Evolutionary conservation across 2,113 vertebrate species (phyloP).

Genomic region (Oryzias melastigma): DNA sequence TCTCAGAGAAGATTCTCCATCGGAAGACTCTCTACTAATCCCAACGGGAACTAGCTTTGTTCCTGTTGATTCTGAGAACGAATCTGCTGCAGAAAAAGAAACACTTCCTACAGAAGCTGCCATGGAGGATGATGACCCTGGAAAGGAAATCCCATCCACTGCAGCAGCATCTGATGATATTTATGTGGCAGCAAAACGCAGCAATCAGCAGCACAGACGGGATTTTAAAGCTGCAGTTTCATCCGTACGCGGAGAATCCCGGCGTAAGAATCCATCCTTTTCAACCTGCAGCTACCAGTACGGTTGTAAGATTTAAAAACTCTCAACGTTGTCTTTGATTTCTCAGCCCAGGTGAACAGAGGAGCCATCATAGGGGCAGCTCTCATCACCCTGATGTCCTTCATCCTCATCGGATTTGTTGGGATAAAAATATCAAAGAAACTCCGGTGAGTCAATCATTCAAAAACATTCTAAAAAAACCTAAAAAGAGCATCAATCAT

Average conservation of each 20-base stretch:
- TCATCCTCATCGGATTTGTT: conserved; percentile 42
- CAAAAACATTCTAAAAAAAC: too few species aligned
- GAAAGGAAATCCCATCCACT: background rate
- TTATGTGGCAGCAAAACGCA: too few species aligned
- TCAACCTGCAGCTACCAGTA: too few species aligned
- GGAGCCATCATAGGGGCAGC: conserved; percentile 40
- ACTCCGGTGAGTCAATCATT: conserved; percentile 24
- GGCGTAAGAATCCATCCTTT: conserved; percentile 28
- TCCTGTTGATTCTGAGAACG: too few species aligned
- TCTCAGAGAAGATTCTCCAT: conserved; percentile 1
- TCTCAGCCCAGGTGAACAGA: conserved; percentile 35
- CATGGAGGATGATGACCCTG: background rate
- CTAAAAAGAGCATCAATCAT: too few species aligned
- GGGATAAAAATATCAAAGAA: conserved; percentile 29
- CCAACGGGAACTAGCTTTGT: too few species aligned
- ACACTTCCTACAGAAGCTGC: conserved; percentile 1
- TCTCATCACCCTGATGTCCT: conserved; percentile 43
- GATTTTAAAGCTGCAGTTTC: background rate
- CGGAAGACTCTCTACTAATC: conserved; percentile 1
- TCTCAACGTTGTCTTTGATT: conserved; percentile 1
- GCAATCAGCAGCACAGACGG: too few species aligned
- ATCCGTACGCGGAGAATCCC: conserved; percentile 8
- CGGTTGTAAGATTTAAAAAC: background rate
- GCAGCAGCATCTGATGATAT: background rate
- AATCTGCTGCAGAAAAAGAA: too few species aligned